These are phyloP conservation scores for Volucella inflata DNA, from an alignment of 2,888 invertebrate genomes.

Conservation along the genomic window DNA sequence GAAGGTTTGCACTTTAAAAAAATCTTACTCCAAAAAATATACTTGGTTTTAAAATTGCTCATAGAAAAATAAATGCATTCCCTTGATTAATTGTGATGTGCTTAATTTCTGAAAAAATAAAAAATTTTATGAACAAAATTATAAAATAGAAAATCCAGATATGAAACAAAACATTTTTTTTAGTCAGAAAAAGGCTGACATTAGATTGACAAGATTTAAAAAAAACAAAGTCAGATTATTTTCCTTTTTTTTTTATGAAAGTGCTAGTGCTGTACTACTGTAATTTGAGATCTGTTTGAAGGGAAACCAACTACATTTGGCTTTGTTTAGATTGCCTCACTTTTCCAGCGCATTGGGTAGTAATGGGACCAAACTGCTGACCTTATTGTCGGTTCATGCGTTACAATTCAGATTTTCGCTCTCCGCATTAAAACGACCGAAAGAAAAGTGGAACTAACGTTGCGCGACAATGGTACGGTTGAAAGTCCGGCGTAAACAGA, in stretches of 20 bases:
- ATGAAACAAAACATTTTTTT: not conserved
- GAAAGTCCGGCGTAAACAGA: not conserved
- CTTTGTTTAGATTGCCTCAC: constrained; percentile 29
- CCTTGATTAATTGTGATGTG: not conserved
- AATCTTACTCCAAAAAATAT: constrained; percentile 19
- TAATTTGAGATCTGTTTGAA: not conserved
- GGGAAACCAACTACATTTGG: not conserved
- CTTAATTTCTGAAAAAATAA: constrained; percentile 38
- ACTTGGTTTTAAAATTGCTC: constrained; percentile 3
- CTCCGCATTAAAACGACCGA: constrained; percentile 12
- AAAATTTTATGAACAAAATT: not conserved
- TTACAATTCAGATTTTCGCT: constrained; percentile 38
- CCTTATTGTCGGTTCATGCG: constrained; percentile 52
- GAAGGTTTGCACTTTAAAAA: not conserved
- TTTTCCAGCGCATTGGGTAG: constrained; percentile 27
- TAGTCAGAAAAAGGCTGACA: constrained; percentile 6
- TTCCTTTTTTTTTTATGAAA: not conserved
- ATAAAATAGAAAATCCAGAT: not conserved
- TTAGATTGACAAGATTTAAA: not conserved
- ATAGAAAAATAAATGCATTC: constrained; percentile 27
- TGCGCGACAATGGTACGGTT: constrained; percentile 23
- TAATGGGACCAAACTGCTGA: constrained; percentile 47
- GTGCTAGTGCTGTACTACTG: not conserved
- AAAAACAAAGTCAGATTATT: not conserved
- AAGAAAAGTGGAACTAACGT: constrained; percentile 27